Evolutionary conservation across 2,888 invertebrate genomes (phyloP), one percentile per base, ranked within the genome.

Genomic region (Podabrus alpinus): DNA sequence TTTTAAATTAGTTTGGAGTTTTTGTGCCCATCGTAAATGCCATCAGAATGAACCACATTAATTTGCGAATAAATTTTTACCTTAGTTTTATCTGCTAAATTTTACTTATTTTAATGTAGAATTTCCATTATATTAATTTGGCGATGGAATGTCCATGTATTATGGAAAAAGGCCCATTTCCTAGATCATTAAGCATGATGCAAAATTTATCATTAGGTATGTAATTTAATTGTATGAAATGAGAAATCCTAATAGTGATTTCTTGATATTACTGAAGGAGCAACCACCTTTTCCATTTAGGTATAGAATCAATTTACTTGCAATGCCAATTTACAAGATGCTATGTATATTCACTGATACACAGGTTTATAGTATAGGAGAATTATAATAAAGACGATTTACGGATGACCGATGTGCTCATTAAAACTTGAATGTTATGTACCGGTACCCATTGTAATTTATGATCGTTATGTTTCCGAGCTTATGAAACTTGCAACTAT

Each of bases 1-100:
- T 72, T 72, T 68, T 72, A 72, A 72, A 72, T 72, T 72, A 68
- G 72, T 17, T 16, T 24, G 60, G n/a, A 60, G 17, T 17, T 21
- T 17, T n/a, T 21, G 19, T n/a, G n/a, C 64, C 64, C 17, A 64
- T 21, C 21, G 17, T 15, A 45, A 45, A 45, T 45, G 45, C 45
- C 45, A 45, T 45, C 45, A 45, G 45, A 45, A 45, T 45, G 45
- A 45, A 45, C 45, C 45, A 45, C 45, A 45, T 45, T 45, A 45
- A 45, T 45, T 45, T 45, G 45, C 2, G 45, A 45, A 45, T 45
- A 45, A 45, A 45, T 45, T 45, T 45, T 45, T 45, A 45, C 45
- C 45, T 45, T 7, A 45, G n/a, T n/a, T 45, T n/a, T n/a, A 45
- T 45, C n/a, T 45, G n/a, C n/a, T 45, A n/a, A 45, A 45, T 45